Percentiles rank a stretch among this genome's conserved stretches.
These are phyloP conservation scores for Patella ulyssiponensis DNA, from an alignment of 2,888 invertebrate species.

Conservation along the genomic window DNA sequence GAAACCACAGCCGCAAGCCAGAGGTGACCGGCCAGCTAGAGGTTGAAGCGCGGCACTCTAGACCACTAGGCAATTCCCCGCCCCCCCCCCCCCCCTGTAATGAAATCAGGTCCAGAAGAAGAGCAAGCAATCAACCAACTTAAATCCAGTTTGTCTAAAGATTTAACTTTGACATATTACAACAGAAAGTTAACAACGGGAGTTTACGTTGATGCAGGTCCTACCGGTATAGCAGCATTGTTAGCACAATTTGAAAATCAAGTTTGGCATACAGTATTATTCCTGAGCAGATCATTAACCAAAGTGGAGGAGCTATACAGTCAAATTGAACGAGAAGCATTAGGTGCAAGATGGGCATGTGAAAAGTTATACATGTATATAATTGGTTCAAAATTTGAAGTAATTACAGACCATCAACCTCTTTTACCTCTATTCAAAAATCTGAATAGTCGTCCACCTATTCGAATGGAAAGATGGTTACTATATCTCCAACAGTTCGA, in stretches of 20 bases:
- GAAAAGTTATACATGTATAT: constrained; percentile 57
- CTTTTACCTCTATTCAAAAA: constrained; percentile 49
- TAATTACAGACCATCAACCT: constrained; percentile 58
- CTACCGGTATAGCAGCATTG: constrained; percentile 48
- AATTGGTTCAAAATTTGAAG: constrained; percentile 45
- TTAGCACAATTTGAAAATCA: constrained; percentile 38
- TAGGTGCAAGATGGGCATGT: constrained; percentile 51
- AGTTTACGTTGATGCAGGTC: constrained; percentile 48
- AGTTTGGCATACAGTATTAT: constrained; percentile 31
- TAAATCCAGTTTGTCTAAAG: constrained; percentile 6
- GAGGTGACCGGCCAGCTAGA: too few species aligned
- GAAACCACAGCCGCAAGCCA: too few species aligned
- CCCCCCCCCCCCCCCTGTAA: too few species aligned
- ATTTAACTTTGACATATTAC: neutral
- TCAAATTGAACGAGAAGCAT: constrained; percentile 51
- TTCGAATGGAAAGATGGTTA: constrained; percentile 42
- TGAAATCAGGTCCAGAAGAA: neutral
- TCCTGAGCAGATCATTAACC: constrained; percentile 44
- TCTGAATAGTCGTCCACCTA: constrained; percentile 40
- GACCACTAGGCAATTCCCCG: too few species aligned
- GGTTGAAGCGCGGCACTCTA: too few species aligned
- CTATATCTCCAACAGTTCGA: constrained; percentile 36
- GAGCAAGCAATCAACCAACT: neutral
- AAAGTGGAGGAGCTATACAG: constrained; percentile 47
- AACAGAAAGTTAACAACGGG: neutral